phyloP scores from a whole-genome alignment of 2,888 invertebrate genomes.

The Neoascia interrupta region DNA sequence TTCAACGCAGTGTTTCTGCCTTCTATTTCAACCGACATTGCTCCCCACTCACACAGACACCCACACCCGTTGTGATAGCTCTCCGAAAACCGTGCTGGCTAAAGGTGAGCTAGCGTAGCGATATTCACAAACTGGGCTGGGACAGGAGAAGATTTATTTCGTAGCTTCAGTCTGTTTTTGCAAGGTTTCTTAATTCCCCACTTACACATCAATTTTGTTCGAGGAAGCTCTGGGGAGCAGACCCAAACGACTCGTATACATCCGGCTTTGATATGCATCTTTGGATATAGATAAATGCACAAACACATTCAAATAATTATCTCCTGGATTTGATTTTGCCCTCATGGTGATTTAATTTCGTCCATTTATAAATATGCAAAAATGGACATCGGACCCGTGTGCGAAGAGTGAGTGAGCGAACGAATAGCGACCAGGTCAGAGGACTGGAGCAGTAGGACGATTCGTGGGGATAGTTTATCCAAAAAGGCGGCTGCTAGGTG shows the following conservation, averaged over 20 bases:
- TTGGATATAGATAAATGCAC: slow-evolving; percentile 15
- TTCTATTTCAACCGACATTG: too few relatives aligned
- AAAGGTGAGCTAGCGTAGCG: slow-evolving; percentile 12
- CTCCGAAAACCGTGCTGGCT: too few relatives aligned
- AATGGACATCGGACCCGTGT: not conserved
- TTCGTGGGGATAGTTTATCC: slow-evolving; percentile 4
- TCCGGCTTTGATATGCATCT: slow-evolving; percentile 41
- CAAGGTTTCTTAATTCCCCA: slow-evolving; percentile 39
- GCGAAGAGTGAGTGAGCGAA: not conserved
- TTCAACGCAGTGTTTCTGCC: slow-evolving; percentile 29
- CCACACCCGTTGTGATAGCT: not conserved
- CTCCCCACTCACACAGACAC: not conserved
- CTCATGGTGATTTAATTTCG: slow-evolving; percentile 28
- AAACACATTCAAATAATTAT: slow-evolving; percentile 43
- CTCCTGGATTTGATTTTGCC: slow-evolving; percentile 19
- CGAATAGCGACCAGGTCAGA: too few relatives aligned
- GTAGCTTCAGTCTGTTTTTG: slow-evolving; percentile 42
- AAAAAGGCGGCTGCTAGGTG: slow-evolving; percentile 19
- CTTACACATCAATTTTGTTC: slow-evolving; percentile 44
- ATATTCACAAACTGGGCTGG: slow-evolving; percentile 4
- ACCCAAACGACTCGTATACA: not conserved
- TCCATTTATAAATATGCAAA: slow-evolving; percentile 32
- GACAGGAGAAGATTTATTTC: slow-evolving; percentile 52
- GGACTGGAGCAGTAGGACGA: too few relatives aligned
- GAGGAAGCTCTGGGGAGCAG: not conserved